Percentiles rank a stretch among this genome's conserved stretches.
Conservation (phyloP, 2,797 vertebrate genomes). For the Cyprinodon diabolis region DNA sequence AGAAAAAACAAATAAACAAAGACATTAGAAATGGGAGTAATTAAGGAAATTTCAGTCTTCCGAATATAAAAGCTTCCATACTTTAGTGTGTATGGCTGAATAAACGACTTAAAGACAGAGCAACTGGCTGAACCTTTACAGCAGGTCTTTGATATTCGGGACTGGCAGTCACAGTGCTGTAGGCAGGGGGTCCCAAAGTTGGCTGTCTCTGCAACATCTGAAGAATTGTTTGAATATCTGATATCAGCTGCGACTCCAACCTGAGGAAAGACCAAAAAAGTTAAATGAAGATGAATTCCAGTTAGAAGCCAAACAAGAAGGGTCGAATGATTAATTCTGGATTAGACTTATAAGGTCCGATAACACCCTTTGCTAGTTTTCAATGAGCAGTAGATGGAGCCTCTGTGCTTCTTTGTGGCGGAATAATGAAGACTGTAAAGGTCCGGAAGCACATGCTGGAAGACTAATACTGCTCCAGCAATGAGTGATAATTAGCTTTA, state of each 20-base stretch:
- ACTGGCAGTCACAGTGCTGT: conserved; percentile 89
- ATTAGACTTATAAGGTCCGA: conserved; percentile 9
- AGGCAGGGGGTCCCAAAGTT: conserved; percentile 89
- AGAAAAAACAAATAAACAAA: not conserved
- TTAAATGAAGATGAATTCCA: conserved; percentile 21
- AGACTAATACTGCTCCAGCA: conserved; percentile 47
- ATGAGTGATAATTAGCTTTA: conserved; percentile 68
- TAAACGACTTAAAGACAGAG: conserved; percentile 77
- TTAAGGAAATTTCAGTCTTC: not conserved
- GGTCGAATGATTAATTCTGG: conserved; percentile 11
- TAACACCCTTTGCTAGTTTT: conserved; percentile 17
- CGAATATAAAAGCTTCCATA: conserved; percentile 36
- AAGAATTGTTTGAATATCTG: conserved; percentile 95
- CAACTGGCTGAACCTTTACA: conserved; percentile 79
- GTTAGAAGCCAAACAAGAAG: conserved; percentile 11
- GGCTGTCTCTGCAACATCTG: conserved; percentile 94
- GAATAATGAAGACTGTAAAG: conserved; percentile 20
- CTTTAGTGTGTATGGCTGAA: conserved; percentile 65
- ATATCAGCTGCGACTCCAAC: conserved; percentile 95
- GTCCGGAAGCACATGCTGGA: conserved; percentile 33
- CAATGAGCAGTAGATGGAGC: conserved; percentile 68
- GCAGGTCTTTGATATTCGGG: conserved; percentile 85
- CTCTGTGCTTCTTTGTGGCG: conserved; percentile 32
- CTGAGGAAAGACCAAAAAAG: conserved; percentile 67
- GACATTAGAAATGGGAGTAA: not conserved